These are phyloP conservation scores for Leptobrachium ailaonicum DNA, from an alignment of 2,113 vertebrate genomes.

Conservation along the genomic window DNA sequence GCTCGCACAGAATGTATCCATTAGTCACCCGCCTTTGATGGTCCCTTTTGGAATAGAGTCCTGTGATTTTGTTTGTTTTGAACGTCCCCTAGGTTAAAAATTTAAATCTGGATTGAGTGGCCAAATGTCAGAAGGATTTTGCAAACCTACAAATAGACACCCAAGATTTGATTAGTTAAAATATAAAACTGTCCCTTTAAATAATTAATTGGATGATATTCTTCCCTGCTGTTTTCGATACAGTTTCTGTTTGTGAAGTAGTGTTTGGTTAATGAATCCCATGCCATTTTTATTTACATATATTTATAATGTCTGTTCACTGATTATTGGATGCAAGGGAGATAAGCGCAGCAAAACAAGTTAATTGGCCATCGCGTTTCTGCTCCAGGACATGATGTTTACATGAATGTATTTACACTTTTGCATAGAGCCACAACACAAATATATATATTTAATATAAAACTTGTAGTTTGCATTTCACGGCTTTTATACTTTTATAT, in stretches of 20 bases:
- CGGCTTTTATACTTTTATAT: no score
- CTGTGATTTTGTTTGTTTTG: no score
- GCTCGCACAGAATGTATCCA: no score
- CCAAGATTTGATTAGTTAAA: no score
- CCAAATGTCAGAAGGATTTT: no score
- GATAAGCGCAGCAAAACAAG: neutral
- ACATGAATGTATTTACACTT: neutral
- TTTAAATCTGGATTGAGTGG: no score
- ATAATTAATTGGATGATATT: neutral
- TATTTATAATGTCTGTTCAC: neutral
- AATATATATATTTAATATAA: neutral
- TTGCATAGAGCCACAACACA: neutral
- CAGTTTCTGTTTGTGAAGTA: neutral
- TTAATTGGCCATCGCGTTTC: neutral
- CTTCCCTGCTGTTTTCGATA: neutral
- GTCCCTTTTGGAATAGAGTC: no score
- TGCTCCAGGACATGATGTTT: neutral
- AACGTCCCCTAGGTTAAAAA: no score
- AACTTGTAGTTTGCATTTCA: neutral
- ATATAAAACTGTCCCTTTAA: neutral
- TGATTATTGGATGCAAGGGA: slow-evolving; percentile 7
- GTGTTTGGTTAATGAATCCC: neutral
- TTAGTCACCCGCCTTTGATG: no score
- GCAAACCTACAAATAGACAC: no score
- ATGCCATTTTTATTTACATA: neutral